Evolutionary conservation across 2,113 vertebrate genomes (phyloP), one percentile per base, ranked within the genome.

Genomic region (Rhegmatorhina hoffmannsi): DNA sequence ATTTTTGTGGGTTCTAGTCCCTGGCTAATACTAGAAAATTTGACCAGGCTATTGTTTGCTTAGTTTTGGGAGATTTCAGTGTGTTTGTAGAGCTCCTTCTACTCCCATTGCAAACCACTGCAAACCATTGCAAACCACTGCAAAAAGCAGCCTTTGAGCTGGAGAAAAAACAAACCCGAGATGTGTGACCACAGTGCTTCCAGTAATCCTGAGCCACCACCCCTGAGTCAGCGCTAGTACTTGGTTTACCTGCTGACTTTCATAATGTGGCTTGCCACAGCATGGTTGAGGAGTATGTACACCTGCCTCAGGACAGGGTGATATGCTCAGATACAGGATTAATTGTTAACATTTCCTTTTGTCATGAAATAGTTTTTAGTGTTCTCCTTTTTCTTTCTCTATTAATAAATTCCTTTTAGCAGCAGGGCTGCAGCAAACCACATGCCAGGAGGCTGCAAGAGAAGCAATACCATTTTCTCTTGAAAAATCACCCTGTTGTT

Each of bases 211-310:
- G 5, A 36, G 36, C 36, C 36, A 36, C 36, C 9, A 36, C 36
- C 36, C 36, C 9, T 36, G 36, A 74, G 0, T 6, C 18, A 72
- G 18, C 9, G 4, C 5, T 79, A 13, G 17, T 11, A 49, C 4
- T 17, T 10, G 1, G 13, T 53, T 7, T 88, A 1, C 63, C 44
- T 89, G 31, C 36, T 31, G n/a, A 60, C 14, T 17, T 83, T 26
- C 49, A 6, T 7, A 46, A 21, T 20, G 6, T 17, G 18, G 6
- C 4, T 80, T 66, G n/a, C n/a, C 11, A 26, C 8, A 60, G 36
- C 10, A 31, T 36, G 10, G 12, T 4, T 49, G 18, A 60, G 12
- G 28, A 66, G 49, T 28, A 19, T 0, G 0, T 17, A 20, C 13
- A 72, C 13, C 6, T 85, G 17, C 20, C 38, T 73, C 26, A 24